phyloP scores from a whole-genome alignment of 2,113 vertebrate genomes.

The Verasper variegatus region DNA sequence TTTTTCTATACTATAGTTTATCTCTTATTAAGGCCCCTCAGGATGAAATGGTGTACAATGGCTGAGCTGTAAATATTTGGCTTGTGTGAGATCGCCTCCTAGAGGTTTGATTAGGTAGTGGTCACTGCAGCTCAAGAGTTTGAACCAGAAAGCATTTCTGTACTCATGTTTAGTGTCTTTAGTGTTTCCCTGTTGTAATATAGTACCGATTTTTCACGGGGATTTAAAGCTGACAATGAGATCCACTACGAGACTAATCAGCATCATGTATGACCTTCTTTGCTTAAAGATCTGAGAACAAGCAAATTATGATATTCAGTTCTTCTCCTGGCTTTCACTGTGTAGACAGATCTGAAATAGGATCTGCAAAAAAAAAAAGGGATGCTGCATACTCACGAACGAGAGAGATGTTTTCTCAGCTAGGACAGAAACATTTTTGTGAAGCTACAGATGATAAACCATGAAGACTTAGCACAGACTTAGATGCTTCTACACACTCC shows the following conservation, averaged over 20 bases:
- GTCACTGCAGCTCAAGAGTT: constrained; percentile 58
- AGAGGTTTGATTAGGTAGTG: constrained; percentile 65
- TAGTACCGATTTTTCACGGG: constrained; percentile 36
- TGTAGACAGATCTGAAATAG: background rate
- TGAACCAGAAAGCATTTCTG: constrained; percentile 40
- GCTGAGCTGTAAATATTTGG: constrained; percentile 63
- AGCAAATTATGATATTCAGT: background rate
- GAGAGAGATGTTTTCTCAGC: constrained; percentile 15
- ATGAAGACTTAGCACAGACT: constrained; percentile 1
- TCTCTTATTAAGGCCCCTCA: constrained; percentile 57
- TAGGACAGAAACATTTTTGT: constrained; percentile 65
- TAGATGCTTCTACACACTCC: constrained; percentile 33
- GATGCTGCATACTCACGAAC: constrained; percentile 48
- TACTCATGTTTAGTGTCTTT: constrained; percentile 20
- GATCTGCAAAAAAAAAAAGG: constrained; percentile 52
- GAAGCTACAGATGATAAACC: constrained; percentile 38
- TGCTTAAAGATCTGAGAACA: constrained; percentile 25
- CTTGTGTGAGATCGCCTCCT: constrained; percentile 66
- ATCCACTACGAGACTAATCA: constrained; percentile 9
- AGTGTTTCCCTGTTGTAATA: constrained; percentile 36
- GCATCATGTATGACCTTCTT: constrained; percentile 2
- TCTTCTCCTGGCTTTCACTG: constrained; percentile 38
- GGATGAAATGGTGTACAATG: constrained; percentile 51
- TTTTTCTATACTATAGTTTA: constrained; percentile 79
- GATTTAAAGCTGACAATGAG: constrained; percentile 8